Percentiles rank a stretch among this genome's conserved stretches.
phyloP scores from a whole-genome alignment of 1,140 invertebrate genomes.

The Papilio machaon region DNA sequence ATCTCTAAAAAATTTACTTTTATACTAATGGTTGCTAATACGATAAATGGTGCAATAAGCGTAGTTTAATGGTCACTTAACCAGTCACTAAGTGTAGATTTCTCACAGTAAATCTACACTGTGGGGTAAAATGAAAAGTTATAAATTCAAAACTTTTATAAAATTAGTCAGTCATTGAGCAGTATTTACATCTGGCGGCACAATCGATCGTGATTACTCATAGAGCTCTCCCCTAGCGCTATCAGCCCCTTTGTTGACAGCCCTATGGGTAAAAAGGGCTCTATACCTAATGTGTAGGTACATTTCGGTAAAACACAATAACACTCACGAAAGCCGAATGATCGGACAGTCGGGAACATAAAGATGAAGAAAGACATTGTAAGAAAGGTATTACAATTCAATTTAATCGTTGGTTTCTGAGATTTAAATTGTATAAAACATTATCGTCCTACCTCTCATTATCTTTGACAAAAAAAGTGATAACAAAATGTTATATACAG shows the following conservation, averaged over 20 bases:
- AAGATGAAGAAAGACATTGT: not conserved
- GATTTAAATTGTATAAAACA: too few relatives aligned
- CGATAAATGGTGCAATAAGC: too few relatives aligned
- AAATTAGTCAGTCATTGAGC: conserved; percentile 22
- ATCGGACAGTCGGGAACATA: not conserved
- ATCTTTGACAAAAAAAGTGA: too few relatives aligned
- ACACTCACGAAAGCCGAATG: not conserved
- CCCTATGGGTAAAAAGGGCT: conserved; percentile 28
- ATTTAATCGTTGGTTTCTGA: too few relatives aligned
- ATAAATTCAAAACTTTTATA: not conserved
- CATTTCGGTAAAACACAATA: conserved; percentile 8
- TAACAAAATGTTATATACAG: too few relatives aligned
- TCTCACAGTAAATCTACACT: not conserved
- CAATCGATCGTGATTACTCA: conserved; percentile 39
- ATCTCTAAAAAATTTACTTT: too few relatives aligned
- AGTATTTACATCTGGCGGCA: conserved; percentile 36
- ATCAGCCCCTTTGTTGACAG: conserved; percentile 37
- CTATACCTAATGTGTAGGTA: conserved; percentile 18
- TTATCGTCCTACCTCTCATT: too few relatives aligned
- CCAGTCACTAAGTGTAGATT: not conserved
- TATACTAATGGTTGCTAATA: too few relatives aligned
- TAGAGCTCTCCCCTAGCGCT: conserved; percentile 29
- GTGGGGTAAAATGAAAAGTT: not conserved
- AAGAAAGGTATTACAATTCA: not conserved
- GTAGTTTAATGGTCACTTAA: not conserved